Conservation (phyloP, 2,888 invertebrate genomes). For the Scaptomyza polygonia region DNA sequence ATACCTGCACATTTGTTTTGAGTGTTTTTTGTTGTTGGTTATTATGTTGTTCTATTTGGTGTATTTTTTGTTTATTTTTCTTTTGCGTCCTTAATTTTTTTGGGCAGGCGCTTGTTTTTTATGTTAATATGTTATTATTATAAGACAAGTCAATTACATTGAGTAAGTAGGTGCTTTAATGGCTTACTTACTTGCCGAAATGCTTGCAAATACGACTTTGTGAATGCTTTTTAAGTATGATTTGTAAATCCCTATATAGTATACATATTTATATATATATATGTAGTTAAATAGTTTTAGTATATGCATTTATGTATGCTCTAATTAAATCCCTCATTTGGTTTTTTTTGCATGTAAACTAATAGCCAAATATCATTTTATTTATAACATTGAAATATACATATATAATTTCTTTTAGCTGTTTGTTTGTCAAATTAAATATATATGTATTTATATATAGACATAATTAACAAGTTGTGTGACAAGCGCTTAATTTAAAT, state of each 20-base stretch:
- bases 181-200: constrained; percentile 23
- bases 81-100: no score
- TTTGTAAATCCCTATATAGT: constrained; percentile 44
- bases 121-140: no score
- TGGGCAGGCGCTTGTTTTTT: no score
- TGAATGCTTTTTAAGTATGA: constrained; percentile 28
- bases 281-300: constrained; percentile 34
- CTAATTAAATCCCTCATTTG: constrained; percentile 42
- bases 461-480: constrained; percentile 61
- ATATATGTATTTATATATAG: constrained; percentile 7
- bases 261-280: constrained; percentile 1
- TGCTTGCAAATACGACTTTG: constrained; percentile 19
- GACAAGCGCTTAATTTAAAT: constrained; percentile 74
- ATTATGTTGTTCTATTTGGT: constrained; percentile 7
- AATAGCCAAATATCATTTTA: constrained; percentile 52
- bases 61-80: constrained; percentile 8
- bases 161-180: constrained; percentile 29
- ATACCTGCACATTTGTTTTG: constrained; percentile 61
- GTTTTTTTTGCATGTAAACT: constrained; percentile 26
- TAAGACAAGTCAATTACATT: constrained; percentile 55
- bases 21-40: not conserved
- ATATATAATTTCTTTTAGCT: constrained; percentile 54
- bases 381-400: constrained; percentile 72
- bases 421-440: constrained; percentile 33
- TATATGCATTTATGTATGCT: constrained; percentile 48